Base-by-base conservation (phyloP, 1,140 invertebrate genomes). In the Coptotermes formosanus region DNA sequence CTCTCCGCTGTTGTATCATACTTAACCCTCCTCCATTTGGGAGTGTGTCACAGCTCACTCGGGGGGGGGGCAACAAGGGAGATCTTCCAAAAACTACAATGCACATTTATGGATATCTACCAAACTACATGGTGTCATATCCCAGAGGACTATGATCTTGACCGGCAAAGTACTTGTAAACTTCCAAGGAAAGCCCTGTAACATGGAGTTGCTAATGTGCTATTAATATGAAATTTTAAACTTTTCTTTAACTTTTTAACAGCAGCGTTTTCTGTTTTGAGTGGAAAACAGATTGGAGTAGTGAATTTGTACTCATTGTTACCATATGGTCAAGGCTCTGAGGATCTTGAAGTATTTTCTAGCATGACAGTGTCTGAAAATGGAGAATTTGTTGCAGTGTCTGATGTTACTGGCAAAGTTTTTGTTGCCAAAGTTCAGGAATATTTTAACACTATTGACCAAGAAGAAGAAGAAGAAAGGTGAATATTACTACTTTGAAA, bases 291-390 rank as follows among this genome's bases (percentile, higher is more conserved):
- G 12, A 44, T 83, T 83, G 82, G 82, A 30, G 82, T 83, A 32
- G 48, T 83, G 2, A 83, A 83, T 83, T 14, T 83, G 48, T 52
- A 83, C 32, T 83, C 82, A 11, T 25, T 52, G 43, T 52, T 83
- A n/a, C 82, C 82, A 45, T 43, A 25, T 45, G 48, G 48, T 83
- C 43, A 52, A 44, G 43, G 43, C 21, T 52, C 48, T 0, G 82
- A 83, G 25, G 82, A n/a, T 21, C 43, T 52, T 25, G 48, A 52
- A 83, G n/a, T 30, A 30, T 83, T 83, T 83, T 52, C 43, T 25
- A 25, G 12, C 25, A 43, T 52, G 23, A 30, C 82, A n/a, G 82
- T 83, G 32, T 83, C 82, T 52, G 16, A 21, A 44, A 52, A 8
- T 30, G 82, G 82, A 45, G 48, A 44, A 9, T 83, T 83, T 2